Conservation (phyloP, 2,113 vertebrate species). For the Oryctolagus cuniculus region DNA sequence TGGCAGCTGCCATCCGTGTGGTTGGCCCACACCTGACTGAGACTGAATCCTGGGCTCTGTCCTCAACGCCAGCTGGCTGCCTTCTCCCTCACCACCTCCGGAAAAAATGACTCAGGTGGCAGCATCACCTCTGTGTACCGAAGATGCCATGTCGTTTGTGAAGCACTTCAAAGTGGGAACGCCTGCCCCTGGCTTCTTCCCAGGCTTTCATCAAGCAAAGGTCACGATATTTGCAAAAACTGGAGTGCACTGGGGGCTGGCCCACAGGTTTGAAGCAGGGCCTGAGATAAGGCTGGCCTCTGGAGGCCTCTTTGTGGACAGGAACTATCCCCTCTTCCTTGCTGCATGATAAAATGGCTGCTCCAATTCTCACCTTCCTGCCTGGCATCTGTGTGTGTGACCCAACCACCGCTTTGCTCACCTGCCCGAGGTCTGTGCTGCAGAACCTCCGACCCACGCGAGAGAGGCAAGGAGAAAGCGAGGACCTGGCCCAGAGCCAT, state of each 20-base stretch:
- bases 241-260: background rate
- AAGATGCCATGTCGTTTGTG: background rate
- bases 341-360: background rate
- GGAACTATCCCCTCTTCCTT: accelerated
- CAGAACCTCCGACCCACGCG: background rate
- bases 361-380: background rate
- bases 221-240: slow-evolving; percentile 48
- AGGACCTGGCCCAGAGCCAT: background rate
- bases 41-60: slow-evolving; percentile 48
- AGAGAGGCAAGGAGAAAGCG: background rate
- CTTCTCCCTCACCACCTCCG: slow-evolving; percentile 17
- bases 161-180: slow-evolving; percentile 67
- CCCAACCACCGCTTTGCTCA: background rate
- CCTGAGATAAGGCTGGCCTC: slow-evolving; percentile 16
- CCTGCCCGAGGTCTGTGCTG: background rate
- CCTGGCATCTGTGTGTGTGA: background rate
- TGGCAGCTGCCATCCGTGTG: background rate
- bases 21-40: background rate
- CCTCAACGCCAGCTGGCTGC: background rate
- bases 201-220: slow-evolving; percentile 61
- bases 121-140: background rate
- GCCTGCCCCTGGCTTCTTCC: slow-evolving; percentile 56
- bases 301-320: background rate
- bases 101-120: slow-evolving; percentile 70
- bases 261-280: slow-evolving; percentile 28